Conservation (phyloP, 1,140 invertebrate genomes). For the Eumeta japonica region DNA sequence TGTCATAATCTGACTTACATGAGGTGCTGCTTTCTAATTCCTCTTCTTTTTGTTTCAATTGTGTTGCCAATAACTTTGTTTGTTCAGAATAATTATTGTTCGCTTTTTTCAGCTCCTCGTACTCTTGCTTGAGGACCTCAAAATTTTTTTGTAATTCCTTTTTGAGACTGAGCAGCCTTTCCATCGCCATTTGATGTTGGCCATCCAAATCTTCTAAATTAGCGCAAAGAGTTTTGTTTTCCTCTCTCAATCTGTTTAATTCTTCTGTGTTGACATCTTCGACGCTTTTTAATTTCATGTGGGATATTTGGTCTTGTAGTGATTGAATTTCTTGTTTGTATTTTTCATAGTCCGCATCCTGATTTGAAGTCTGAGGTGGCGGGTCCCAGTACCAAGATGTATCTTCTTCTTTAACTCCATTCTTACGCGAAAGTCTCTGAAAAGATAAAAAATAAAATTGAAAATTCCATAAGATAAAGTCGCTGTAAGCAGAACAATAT, state of each 20-base stretch:
- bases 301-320: slow-evolving; percentile 42
- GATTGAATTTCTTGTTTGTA: slow-evolving; percentile 38
- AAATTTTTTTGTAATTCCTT: slow-evolving; percentile 64
- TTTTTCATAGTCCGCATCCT: slow-evolving; percentile 26
- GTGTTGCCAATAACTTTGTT: slow-evolving; percentile 46
- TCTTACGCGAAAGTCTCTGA: slow-evolving; percentile 38
- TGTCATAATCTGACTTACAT: slow-evolving; percentile 35
- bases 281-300: slow-evolving; percentile 32
- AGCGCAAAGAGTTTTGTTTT: slow-evolving; percentile 57
- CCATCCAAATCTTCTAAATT: slow-evolving; percentile 72
- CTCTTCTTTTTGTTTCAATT: slow-evolving; percentile 51
- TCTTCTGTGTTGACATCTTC: slow-evolving; percentile 23
- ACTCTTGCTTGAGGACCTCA: slow-evolving; percentile 58
- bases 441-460: slow-evolving; percentile 31
- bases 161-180: slow-evolving; percentile 63
- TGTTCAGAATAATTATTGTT: slow-evolving; percentile 49
- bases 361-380: slow-evolving; percentile 22
- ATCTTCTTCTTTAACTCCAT: slow-evolving; percentile 51
- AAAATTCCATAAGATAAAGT: too few relatives aligned
- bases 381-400: slow-evolving; percentile 61
- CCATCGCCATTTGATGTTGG: slow-evolving; percentile 70
- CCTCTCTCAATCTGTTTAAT: slow-evolving; percentile 42
- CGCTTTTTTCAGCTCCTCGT: slow-evolving; percentile 53
- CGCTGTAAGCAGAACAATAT: too few relatives aligned
- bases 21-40: slow-evolving; percentile 33